Evolutionary conservation across 2,113 vertebrate species (phyloP).

Genomic region (Onychostoma macrolepis): DNA sequence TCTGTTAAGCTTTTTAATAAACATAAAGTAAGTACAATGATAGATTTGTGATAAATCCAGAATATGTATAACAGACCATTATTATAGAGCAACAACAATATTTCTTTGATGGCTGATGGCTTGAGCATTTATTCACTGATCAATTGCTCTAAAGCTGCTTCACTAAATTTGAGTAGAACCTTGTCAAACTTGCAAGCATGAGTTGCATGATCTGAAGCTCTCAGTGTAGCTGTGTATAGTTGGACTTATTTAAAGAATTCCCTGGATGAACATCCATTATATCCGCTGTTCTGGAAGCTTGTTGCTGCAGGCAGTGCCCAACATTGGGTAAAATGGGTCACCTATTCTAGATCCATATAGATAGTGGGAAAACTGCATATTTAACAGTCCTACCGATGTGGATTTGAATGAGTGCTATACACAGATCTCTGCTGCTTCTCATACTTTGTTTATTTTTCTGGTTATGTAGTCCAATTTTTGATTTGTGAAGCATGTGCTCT

Average conservation of each 20-base stretch:
- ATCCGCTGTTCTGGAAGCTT: slow-evolving; percentile 20
- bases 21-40: too few relatives aligned
- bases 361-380: not conserved
- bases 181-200: not conserved
- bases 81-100: not conserved
- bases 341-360: not conserved
- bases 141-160: not conserved
- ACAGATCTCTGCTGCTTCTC: not conserved
- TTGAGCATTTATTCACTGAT: not conserved
- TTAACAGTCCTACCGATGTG: not conserved
- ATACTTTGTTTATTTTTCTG: not conserved
- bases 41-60: too few relatives aligned
- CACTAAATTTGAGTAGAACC: not conserved
- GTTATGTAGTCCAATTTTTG: not conserved
- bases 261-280: slow-evolving; percentile 37
- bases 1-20: not conserved
- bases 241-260: slow-evolving; percentile 33
- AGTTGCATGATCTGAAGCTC: not conserved
- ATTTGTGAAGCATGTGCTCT: not conserved
- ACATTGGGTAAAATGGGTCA: slow-evolving; percentile 38
- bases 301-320: slow-evolving; percentile 18
- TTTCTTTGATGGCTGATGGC: not conserved
- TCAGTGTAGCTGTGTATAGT: slow-evolving; percentile 42
- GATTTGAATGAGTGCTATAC: not conserved
- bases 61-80: too few relatives aligned